A percentile compares a stretch with the other conserved stretches of the same genome.
phyloP scores from a whole-genome alignment of 1,140 invertebrate species.

The Halesus radiatus region DNA sequence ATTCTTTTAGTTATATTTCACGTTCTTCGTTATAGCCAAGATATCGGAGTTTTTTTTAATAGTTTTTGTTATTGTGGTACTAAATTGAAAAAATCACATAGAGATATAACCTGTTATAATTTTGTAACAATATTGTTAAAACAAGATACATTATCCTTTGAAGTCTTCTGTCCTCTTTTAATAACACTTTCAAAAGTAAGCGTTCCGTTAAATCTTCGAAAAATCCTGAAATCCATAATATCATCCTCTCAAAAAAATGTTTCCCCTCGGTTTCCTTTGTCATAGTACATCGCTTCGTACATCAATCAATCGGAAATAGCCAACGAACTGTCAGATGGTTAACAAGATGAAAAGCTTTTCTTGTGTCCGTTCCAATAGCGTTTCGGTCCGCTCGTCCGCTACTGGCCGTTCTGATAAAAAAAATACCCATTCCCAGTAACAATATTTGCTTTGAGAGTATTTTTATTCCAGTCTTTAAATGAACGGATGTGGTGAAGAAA shows the following conservation, averaged over 20 bases:
- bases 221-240: too few species aligned
- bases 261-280: conserved; percentile 27
- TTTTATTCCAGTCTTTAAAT: not conserved
- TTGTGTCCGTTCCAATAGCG: conserved; percentile 11
- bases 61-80: too few species aligned
- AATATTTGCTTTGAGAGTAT: not conserved
- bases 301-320: conserved; percentile 19
- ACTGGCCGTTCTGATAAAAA: not conserved
- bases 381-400: not conserved
- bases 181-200: not conserved
- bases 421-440: not conserved
- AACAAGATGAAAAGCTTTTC: conserved; percentile 10
- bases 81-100: too few species aligned
- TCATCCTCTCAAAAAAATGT: not conserved
- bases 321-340: conserved; percentile 11
- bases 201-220: too few species aligned
- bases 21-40: too few species aligned
- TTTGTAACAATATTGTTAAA: not conserved
- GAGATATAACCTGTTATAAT: too few species aligned
- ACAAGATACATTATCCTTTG: not conserved
- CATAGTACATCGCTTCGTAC: conserved; percentile 18
- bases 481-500: too few species aligned
- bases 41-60: too few species aligned
- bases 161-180: not conserved
- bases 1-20: too few species aligned